Percentiles rank a stretch among this genome's conserved stretches.
phyloP scores from a whole-genome alignment of 2,888 invertebrate genomes.

The Myopa testacea region DNA sequence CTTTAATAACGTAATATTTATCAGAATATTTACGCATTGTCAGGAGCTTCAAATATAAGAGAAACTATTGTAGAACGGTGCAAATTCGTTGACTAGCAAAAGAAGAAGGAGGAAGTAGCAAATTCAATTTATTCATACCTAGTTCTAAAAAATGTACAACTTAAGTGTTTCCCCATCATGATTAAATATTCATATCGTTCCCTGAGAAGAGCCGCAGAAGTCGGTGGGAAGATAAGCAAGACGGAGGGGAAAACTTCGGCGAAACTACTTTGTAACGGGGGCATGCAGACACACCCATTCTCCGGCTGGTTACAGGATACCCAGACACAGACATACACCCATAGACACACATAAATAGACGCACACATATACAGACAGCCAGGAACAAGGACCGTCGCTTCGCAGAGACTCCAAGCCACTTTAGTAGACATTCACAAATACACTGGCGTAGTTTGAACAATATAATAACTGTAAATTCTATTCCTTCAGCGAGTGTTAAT shows the following conservation, averaged over 20 bases:
- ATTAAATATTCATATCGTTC: constrained; percentile 35
- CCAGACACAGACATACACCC: background rate
- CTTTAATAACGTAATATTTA: no score
- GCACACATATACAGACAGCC: background rate
- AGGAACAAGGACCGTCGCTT: background rate
- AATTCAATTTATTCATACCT: constrained; percentile 33
- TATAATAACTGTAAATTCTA: constrained; percentile 34
- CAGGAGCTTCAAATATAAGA: no score
- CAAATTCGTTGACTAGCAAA: no score
- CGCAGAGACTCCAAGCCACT: background rate
- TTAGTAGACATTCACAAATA: background rate
- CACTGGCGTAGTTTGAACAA: constrained; percentile 28
- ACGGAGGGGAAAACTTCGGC: background rate
- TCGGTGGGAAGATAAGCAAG: background rate
- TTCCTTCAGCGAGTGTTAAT: constrained; percentile 29
- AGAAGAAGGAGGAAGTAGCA: background rate
- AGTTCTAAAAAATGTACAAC: background rate
- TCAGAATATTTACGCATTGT: no score
- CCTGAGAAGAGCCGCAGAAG: background rate
- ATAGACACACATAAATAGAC: background rate
- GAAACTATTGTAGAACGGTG: no score
- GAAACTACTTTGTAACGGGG: background rate
- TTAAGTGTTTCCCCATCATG: constrained; percentile 20
- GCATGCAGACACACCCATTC: no score
- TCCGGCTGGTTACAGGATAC: background rate